A percentile compares a stretch with the other conserved stretches of the same genome.
These are phyloP conservation scores for Acheta domesticus DNA, from an alignment of 2,888 invertebrate species.

Conservation along the genomic window DNA sequence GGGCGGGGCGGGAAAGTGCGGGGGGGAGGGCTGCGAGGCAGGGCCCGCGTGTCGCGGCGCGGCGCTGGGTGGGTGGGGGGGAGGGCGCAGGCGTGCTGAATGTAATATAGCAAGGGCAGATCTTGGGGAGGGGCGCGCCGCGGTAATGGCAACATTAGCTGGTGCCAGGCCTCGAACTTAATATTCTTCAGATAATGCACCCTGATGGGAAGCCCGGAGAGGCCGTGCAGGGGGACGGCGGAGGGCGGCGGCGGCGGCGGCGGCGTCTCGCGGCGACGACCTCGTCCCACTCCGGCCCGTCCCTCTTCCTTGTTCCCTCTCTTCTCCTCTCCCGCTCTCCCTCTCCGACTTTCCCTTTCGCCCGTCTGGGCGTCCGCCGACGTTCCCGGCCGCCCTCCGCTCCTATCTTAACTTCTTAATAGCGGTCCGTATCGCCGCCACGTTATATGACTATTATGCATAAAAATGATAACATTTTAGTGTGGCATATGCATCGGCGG, in stretches of 20 bases:
- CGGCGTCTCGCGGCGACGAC: too few species aligned
- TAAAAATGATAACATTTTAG: background rate
- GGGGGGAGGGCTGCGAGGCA: too few species aligned
- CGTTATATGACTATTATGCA: background rate
- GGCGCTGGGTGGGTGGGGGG: too few species aligned
- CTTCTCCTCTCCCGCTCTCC: background rate
- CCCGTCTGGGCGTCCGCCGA: background rate
- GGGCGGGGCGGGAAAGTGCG: too few species aligned
- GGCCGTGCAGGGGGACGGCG: too few species aligned
- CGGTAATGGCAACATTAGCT: background rate
- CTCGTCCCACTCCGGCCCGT: too few species aligned
- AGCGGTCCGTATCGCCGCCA: background rate
- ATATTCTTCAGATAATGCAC: conserved; percentile 1
- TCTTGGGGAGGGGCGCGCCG: too few species aligned
- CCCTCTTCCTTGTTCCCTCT: background rate
- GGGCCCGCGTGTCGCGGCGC: too few species aligned
- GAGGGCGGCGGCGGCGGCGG: too few species aligned
- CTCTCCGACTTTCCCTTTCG: background rate
- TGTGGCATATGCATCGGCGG: background rate
- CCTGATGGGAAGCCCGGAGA: background rate
- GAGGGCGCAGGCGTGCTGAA: too few species aligned
- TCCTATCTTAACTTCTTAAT: background rate
- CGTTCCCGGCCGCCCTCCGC: too few species aligned
- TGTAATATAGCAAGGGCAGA: too few species aligned
- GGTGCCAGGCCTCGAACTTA: background rate